phyloP scores from a whole-genome alignment of 1,140 invertebrate species.

The Metopolophium dirhodum region DNA sequence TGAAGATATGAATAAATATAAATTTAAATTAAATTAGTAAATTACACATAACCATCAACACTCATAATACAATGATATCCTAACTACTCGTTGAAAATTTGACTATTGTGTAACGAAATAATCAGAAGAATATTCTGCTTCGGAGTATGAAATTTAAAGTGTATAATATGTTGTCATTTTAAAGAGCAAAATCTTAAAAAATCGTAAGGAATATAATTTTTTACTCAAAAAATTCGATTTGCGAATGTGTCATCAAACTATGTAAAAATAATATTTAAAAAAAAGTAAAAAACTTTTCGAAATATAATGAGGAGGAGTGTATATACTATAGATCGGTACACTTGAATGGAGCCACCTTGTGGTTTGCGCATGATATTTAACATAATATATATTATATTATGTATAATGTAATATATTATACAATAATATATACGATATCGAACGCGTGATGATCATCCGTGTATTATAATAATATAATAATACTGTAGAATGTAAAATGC shows the following conservation, averaged over 20 bases:
- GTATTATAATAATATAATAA: not conserved
- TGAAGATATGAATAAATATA: too few relatives aligned
- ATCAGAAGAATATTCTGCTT: not conserved
- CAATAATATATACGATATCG: not conserved
- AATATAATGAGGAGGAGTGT: not conserved
- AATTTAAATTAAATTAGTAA: too few relatives aligned
- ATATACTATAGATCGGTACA: not conserved
- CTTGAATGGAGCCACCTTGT: not conserved
- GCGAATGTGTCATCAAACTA: not conserved
- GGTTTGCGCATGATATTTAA: not conserved
- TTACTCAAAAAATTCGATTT: not conserved
- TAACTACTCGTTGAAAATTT: not conserved
- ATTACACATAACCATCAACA: too few relatives aligned
- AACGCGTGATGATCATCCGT: not conserved
- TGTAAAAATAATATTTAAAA: not conserved
- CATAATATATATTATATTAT: too few relatives aligned
- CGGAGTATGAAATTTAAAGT: too few relatives aligned
- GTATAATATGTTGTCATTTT: too few relatives aligned
- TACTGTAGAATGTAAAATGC: conserved; percentile 8
- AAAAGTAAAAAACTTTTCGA: not conserved
- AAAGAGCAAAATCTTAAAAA: too few relatives aligned
- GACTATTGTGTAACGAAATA: not conserved
- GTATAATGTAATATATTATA: too few relatives aligned
- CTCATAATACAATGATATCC: not conserved
- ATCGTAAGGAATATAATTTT: not conserved